Conservation (phyloP, 2,113 vertebrate species). For the Ginglymostoma cirratum region DNA sequence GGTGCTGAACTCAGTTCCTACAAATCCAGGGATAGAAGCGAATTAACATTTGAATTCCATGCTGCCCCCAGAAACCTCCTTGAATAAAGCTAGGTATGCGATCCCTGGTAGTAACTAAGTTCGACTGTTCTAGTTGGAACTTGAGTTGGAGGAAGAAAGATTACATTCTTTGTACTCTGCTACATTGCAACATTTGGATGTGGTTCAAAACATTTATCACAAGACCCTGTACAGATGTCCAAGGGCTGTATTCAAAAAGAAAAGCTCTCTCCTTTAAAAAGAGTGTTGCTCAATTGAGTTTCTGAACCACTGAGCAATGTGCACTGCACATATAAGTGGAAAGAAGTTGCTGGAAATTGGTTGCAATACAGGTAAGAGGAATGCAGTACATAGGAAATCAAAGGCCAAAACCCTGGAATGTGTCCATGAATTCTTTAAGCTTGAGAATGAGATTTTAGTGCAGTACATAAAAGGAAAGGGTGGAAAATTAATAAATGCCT, state of each 20-base stretch:
- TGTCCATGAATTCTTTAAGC: slow-evolving; percentile 29
- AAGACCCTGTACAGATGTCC: neutral
- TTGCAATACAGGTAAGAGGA: neutral
- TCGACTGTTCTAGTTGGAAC: neutral
- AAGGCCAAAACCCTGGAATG: neutral
- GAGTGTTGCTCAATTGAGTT: neutral
- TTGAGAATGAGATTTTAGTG: neutral
- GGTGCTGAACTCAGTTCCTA: neutral
- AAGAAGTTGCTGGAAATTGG: neutral
- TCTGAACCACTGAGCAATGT: neutral
- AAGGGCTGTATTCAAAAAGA: neutral
- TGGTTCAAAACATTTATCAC: neutral
- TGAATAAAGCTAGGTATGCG: too few relatives aligned
- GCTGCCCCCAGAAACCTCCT: neutral
- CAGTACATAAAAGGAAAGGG: neutral
- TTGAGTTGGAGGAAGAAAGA: neutral
- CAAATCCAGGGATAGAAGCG: neutral
- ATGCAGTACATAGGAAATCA: neutral
- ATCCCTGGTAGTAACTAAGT: neutral
- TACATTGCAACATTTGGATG: neutral
- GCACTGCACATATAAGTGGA: neutral
- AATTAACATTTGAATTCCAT: neutral
- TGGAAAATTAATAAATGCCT: neutral
- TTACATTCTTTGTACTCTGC: neutral
- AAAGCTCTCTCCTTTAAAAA: neutral